Conservation (phyloP, 2,797 vertebrate species). For the Coluber constrictor region DNA sequence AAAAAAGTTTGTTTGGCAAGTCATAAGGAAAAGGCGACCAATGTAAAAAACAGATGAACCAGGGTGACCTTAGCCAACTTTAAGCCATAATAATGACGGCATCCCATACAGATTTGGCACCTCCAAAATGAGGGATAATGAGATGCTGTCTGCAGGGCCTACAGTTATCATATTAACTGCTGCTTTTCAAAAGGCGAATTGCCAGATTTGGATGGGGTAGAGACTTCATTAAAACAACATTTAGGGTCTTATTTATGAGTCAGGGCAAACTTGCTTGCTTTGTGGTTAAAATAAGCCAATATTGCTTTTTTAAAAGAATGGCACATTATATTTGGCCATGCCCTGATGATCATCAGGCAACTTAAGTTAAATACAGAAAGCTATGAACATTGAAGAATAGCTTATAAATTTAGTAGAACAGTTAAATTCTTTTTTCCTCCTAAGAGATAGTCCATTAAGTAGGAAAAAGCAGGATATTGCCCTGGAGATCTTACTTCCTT, state of each 20-base stretch:
- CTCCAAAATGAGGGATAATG: conserved; percentile 47
- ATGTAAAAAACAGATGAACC: conserved; percentile 85
- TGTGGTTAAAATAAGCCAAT: background rate
- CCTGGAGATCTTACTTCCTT: background rate
- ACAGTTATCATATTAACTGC: conserved; percentile 50
- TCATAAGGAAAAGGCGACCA: conserved; percentile 83
- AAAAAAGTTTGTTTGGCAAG: conserved; percentile 85
- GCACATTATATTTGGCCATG: background rate
- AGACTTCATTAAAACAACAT: conserved; percentile 25
- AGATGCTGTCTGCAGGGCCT: conserved; percentile 15
- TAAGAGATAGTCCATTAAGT: background rate
- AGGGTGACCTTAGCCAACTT: conserved; percentile 71
- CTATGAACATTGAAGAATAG: background rate
- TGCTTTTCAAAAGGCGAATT: conserved; percentile 19
- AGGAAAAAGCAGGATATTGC: background rate
- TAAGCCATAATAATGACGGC: conserved; percentile 58
- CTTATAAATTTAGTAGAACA: background rate
- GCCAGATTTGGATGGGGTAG: background rate
- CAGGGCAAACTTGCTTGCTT: background rate
- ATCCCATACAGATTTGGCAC: conserved; percentile 63
- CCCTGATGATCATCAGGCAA: background rate
- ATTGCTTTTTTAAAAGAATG: background rate
- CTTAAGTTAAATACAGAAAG: background rate
- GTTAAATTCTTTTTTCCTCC: background rate
- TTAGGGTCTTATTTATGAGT: conserved; percentile 19